phyloP scores from a whole-genome alignment of 30 jellyfish, hydroid and myxozoan genomes.

The Hydra vulgaris region DNA sequence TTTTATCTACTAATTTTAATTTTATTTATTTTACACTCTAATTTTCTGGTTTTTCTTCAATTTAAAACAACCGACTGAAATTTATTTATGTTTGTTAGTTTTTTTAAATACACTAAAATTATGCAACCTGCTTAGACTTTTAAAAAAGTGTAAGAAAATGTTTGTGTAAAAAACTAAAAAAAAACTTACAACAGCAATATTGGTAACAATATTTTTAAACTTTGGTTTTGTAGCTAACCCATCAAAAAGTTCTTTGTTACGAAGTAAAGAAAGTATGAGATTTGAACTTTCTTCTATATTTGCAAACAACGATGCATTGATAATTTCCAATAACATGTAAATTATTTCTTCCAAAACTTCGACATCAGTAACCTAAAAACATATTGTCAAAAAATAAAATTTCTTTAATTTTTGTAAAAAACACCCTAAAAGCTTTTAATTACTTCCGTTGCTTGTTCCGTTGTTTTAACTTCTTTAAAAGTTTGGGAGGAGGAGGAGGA shows the following conservation, averaged over 20 bases:
- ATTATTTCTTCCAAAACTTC: conserved; percentile 73
- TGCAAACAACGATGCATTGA: conserved; percentile 53
- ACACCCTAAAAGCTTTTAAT: not conserved
- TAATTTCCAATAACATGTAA: conserved; percentile 68
- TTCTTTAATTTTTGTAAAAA: not conserved
- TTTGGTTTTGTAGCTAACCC: conserved; percentile 33
- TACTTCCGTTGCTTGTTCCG: not conserved
- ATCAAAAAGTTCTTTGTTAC: conserved; percentile 62
- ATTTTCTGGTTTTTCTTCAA: too few relatives aligned
- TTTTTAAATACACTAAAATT: too few relatives aligned
- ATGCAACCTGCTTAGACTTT: too few relatives aligned
- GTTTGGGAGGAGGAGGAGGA: conserved; percentile 17
- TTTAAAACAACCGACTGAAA: too few relatives aligned
- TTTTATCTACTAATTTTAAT: too few relatives aligned
- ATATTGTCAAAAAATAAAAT: too few relatives aligned
- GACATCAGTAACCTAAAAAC: conserved; percentile 57
- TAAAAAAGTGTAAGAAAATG: too few relatives aligned
- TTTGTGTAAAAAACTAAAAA: too few relatives aligned
- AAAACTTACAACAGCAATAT: conserved; percentile 55
- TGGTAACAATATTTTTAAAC: conserved; percentile 46
- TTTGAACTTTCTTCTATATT: conserved; percentile 47
- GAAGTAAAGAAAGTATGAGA: conserved; percentile 53
- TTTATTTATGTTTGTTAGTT: too few relatives aligned
- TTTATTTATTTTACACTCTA: too few relatives aligned
- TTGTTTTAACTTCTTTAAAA: not conserved